Evolutionary conservation across 2,888 invertebrate genomes (phyloP).

Genomic region (Odontothrips loti): DNA sequence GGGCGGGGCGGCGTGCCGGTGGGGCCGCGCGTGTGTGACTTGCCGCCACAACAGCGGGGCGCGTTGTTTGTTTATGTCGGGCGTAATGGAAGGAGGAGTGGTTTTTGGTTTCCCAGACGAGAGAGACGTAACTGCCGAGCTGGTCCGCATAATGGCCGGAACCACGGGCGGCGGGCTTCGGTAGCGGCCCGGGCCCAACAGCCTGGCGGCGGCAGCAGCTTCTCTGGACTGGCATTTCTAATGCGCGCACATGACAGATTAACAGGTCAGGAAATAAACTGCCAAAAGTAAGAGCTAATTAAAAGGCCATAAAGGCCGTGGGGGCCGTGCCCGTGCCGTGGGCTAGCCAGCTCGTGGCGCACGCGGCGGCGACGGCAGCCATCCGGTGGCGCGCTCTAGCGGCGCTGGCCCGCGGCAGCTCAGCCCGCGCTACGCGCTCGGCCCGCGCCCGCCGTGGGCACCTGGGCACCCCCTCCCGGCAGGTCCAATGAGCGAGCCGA

Average conservation of each 20-base stretch:
- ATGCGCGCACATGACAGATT: constrained; percentile 31
- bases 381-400: constrained; percentile 58
- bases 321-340: constrained; percentile 37
- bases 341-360: constrained; percentile 52
- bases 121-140: not conserved
- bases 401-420: constrained; percentile 52
- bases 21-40: too few relatives aligned
- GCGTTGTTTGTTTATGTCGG: too few relatives aligned
- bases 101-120: not conserved
- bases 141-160: not conserved
- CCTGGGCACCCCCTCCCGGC: constrained; percentile 7
- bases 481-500: constrained; percentile 3
- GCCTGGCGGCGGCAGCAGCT: too few relatives aligned
- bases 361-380: constrained; percentile 48
- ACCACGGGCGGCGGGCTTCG: constrained; percentile 41
- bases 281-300: constrained; percentile 25
- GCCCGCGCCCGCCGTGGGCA: not conserved
- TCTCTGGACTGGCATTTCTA: constrained; percentile 33
- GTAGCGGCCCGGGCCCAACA: constrained; percentile 44
- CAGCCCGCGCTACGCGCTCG: constrained; percentile 38
- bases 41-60: too few relatives aligned
- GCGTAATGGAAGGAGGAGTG: too few relatives aligned
- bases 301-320: constrained; percentile 19
- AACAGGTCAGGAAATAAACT: constrained; percentile 26
- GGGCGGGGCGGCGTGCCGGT: too few relatives aligned